Conservation (phyloP, 2,797 vertebrate species). For the Acridotheres tristis region DNA sequence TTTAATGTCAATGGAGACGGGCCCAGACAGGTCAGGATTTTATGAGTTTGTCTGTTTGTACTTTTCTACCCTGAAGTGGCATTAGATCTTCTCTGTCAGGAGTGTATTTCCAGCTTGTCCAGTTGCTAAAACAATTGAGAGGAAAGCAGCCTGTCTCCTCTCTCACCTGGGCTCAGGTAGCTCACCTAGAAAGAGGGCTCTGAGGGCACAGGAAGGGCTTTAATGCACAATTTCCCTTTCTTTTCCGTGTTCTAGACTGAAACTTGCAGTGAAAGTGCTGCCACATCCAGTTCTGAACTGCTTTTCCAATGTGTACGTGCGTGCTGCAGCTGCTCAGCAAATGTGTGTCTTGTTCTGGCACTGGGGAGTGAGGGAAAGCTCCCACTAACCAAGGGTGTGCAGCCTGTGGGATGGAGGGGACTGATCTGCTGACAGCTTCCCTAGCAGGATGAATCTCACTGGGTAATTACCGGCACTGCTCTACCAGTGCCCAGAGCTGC, state of each 20-base stretch:
- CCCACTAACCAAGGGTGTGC: fast-evolving
- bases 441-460: neutral
- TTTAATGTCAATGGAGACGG: neutral
- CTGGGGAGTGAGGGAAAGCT: neutral
- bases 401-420: neutral
- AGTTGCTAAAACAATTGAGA: neutral
- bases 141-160: neutral
- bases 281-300: neutral
- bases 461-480: neutral
- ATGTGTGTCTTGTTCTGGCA: neutral
- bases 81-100: neutral
- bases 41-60: neutral
- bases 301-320: neutral
- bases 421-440: neutral
- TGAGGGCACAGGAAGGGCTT: neutral
- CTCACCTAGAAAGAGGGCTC: neutral
- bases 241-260: neutral
- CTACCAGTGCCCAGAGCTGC: neutral
- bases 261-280: neutral
- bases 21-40: neutral
- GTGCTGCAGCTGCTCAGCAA: neutral
- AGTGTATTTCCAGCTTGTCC: neutral
- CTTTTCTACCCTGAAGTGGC: neutral
- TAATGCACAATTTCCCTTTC: neutral
- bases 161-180: neutral